These are phyloP conservation scores for Lymantria monacha DNA, from an alignment of 2,888 invertebrate genomes.

Conservation along the genomic window DNA sequence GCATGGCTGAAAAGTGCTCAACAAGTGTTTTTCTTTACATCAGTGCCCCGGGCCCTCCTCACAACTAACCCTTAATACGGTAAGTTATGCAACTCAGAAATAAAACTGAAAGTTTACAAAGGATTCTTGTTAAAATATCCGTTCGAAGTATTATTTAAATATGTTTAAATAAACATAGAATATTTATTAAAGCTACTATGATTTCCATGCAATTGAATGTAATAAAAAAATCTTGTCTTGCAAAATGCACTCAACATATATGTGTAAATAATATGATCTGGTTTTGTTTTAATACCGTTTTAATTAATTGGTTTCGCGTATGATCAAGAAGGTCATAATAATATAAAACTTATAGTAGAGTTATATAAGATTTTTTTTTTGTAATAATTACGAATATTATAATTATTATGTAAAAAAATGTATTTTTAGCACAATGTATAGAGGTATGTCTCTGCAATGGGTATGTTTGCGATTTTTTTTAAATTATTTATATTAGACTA, in stretches of 20 bases:
- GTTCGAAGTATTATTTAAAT: conserved; percentile 27
- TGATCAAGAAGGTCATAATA: conserved; percentile 36
- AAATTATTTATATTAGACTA: not conserved
- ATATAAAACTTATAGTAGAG: conserved; percentile 19
- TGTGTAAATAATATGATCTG: no score
- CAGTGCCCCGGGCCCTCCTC: conserved; percentile 68
- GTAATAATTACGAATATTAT: not conserved
- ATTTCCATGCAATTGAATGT: no score
- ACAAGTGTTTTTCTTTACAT: conserved; percentile 58
- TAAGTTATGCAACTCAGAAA: conserved; percentile 52
- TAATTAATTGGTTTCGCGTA: conserved; percentile 29
- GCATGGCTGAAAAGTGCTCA: conserved; percentile 71
- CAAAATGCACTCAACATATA: no score
- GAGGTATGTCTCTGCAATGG: not conserved
- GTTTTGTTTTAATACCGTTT: conserved; percentile 20
- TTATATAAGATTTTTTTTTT: conserved; percentile 12
- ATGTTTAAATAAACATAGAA: conserved; percentile 12
- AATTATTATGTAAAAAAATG: not conserved
- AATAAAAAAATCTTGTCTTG: no score
- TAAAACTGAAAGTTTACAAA: conserved; percentile 54
- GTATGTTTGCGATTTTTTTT: not conserved
- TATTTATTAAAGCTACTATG: conserved; percentile 16
- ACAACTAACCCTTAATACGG: conserved; percentile 37
- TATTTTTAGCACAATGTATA: not conserved
- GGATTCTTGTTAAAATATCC: conserved; percentile 42